These are phyloP conservation scores for Athalia circularis DNA, from an alignment of 2,888 invertebrate species.

Conservation along the genomic window DNA sequence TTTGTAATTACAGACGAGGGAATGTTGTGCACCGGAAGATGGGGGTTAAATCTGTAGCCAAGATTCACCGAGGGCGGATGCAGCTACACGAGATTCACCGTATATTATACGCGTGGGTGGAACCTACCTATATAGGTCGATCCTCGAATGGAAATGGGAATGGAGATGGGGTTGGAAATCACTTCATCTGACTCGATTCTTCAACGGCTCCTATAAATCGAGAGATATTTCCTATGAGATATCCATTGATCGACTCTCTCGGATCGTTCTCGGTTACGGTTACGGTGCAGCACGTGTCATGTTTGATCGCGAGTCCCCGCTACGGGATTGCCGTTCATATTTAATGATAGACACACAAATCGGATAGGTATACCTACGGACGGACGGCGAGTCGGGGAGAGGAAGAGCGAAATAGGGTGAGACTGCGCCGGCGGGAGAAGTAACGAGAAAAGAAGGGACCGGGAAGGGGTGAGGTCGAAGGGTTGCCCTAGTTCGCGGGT, in stretches of 20 bases:
- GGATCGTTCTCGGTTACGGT: background rate
- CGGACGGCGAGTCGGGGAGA: too few relatives aligned
- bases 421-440: too few relatives aligned
- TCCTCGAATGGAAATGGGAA: conserved; percentile 7
- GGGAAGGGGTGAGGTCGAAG: background rate
- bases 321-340: too few relatives aligned
- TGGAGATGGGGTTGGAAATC: conserved; percentile 15
- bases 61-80: conserved; percentile 13
- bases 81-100: background rate
- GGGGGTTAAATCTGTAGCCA: background rate
- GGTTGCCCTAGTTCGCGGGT: conserved; percentile 14
- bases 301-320: too few relatives aligned
- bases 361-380: too few relatives aligned
- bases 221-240: conserved; percentile 4
- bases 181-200: background rate
- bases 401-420: too few relatives aligned
- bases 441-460: background rate
- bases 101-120: background rate
- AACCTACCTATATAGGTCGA: background rate
- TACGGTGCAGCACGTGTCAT: too few relatives aligned
- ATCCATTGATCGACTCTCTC: too few relatives aligned
- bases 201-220: background rate
- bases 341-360: too few relatives aligned
- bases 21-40: conserved; percentile 16
- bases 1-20: conserved; percentile 35